These are phyloP conservation scores for Scelioninae gen. 1 DNA, from an alignment of 2,888 invertebrate genomes.

Conservation along the genomic window DNA sequence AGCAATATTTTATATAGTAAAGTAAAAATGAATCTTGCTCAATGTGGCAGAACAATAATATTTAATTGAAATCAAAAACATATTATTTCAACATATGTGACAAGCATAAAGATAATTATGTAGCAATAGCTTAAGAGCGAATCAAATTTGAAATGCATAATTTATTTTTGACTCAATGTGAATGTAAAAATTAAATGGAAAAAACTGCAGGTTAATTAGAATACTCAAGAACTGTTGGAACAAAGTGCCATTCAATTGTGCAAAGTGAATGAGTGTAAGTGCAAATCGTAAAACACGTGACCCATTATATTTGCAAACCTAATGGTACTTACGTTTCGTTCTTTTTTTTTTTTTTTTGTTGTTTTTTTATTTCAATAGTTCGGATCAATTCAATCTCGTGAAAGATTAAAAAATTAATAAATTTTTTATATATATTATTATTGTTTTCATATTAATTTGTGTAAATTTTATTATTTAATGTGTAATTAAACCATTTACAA, in stretches of 20 bases:
- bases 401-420: no score
- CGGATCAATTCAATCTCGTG: background rate
- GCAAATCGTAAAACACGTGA: slow-evolving; percentile 39
- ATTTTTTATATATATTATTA: no score
- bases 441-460: no score
- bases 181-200: slow-evolving; percentile 17
- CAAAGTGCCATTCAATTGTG: slow-evolving; percentile 29
- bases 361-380: background rate
- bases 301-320: slow-evolving; percentile 25
- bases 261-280: slow-evolving; percentile 29
- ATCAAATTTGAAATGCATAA: slow-evolving; percentile 8
- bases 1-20: slow-evolving; percentile 36
- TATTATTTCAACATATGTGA: slow-evolving; percentile 9
- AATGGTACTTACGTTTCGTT: slow-evolving; percentile 24
- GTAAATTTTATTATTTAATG: no score
- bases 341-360: background rate
- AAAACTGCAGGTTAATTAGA: slow-evolving; percentile 38
- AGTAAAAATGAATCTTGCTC: slow-evolving; percentile 51
- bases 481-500: no score
- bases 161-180: slow-evolving; percentile 12
- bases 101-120: background rate
- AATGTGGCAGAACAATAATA: slow-evolving; percentile 30
- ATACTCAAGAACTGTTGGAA: slow-evolving; percentile 14
- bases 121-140: background rate
- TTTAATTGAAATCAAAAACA: slow-evolving; percentile 25